Conservation (phyloP, 2,797 vertebrate genomes). For the Potorous gilbertii region DNA sequence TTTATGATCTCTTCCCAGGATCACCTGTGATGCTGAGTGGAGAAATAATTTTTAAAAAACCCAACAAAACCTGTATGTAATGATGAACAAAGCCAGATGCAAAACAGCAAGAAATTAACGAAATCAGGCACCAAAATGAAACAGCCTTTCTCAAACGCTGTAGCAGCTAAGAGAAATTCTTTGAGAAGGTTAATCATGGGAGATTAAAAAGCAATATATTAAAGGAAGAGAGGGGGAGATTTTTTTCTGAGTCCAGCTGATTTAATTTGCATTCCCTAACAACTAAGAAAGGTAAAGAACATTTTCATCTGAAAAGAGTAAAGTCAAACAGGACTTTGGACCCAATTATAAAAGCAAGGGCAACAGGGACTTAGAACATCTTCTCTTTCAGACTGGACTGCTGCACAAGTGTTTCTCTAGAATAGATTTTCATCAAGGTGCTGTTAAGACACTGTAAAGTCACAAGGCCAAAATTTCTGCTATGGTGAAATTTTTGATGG, state of each 20-base stretch:
- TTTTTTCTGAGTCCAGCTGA: not conserved
- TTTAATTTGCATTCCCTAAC: not conserved
- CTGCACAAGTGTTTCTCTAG: not conserved
- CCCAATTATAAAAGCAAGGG: not conserved
- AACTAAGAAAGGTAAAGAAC: not conserved
- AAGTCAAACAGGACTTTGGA: not conserved
- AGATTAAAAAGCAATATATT: conserved; percentile 61
- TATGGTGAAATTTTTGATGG: not conserved
- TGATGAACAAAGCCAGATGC: conserved; percentile 72
- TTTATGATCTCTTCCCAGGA: conserved; percentile 65
- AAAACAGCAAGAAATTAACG: not conserved
- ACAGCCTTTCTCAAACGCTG: conserved; percentile 66
- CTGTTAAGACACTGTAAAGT: not conserved
- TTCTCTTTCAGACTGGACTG: not conserved
- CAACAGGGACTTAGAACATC: not conserved
- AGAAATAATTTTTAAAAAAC: conserved; percentile 70
- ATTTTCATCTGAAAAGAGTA: not conserved
- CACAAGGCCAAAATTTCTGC: not conserved
- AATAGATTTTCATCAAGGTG: not conserved
- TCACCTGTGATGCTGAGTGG: conserved; percentile 64
- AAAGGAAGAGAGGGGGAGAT: conserved; percentile 48
- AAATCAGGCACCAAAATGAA: conserved; percentile 79
- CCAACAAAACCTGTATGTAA: conserved; percentile 67
- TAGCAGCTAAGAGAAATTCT: conserved; percentile 56
- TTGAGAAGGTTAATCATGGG: conserved; percentile 65